phyloP scores from a whole-genome alignment of 2,113 vertebrate genomes.

The Colaptes auratus region DNA sequence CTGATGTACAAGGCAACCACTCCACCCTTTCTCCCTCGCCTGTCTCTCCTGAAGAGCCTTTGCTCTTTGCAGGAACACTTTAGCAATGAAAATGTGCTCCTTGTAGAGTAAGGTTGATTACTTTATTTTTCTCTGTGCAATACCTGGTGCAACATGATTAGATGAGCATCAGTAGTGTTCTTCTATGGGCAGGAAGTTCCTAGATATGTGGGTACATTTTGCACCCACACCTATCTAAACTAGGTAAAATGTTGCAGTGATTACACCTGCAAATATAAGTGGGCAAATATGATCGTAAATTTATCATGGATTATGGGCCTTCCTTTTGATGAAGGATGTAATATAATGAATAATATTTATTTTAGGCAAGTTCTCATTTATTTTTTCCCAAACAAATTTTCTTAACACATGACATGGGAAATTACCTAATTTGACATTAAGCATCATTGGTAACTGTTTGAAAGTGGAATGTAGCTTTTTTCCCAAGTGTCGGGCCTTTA shows the following conservation, averaged over 20 bases:
- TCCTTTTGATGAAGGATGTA: not conserved
- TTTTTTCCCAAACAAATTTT: not conserved
- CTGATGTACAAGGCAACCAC: too few species aligned
- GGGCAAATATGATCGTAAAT: not conserved
- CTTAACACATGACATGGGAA: not conserved
- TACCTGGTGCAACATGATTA: not conserved
- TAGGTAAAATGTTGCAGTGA: not conserved
- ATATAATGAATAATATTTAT: not conserved
- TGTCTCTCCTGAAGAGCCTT: not conserved
- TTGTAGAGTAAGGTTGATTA: not conserved
- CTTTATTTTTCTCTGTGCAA: not conserved
- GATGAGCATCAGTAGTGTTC: not conserved
- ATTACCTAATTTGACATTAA: not conserved
- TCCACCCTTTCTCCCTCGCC: too few species aligned
- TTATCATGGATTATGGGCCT: not conserved
- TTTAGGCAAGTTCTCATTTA: not conserved
- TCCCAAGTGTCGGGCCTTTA: not conserved
- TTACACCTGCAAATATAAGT: not conserved
- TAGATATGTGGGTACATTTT: not conserved
- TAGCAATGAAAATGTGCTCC: conserved; percentile 13
- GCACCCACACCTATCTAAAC: not conserved
- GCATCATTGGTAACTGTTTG: not conserved
- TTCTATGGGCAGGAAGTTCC: not conserved
- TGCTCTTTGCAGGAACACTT: conserved; percentile 12
- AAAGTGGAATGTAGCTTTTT: not conserved